phyloP scores from a whole-genome alignment of 2,888 invertebrate genomes.

The Erynnis tages region DNA sequence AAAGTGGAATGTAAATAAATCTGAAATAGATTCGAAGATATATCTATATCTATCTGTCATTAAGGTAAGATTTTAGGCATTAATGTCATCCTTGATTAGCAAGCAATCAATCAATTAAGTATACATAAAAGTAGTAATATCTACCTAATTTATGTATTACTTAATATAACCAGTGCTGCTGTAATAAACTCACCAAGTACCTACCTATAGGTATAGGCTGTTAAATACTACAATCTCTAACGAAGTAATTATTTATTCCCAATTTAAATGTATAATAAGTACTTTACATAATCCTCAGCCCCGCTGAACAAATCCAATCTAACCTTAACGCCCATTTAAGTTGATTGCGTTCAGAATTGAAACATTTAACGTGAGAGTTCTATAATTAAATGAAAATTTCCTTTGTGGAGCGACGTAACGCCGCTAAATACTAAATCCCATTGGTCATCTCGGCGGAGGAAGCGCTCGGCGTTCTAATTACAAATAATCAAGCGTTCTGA shows the following conservation, averaged over 20 bases:
- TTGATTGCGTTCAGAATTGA: slow-evolving; percentile 21
- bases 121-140: too few species aligned
- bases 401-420: slow-evolving; percentile 46
- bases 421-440: slow-evolving; percentile 69
- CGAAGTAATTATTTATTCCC: background rate
- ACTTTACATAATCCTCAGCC: slow-evolving; percentile 4
- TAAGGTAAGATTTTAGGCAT: too few species aligned
- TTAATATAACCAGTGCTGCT: too few species aligned
- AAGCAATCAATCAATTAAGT: too few species aligned
- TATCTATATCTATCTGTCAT: too few species aligned
- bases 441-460: slow-evolving; percentile 76
- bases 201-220: background rate
- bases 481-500: slow-evolving; percentile 78
- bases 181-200: too few species aligned
- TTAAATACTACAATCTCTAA: background rate
- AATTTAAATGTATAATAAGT: slow-evolving; percentile 9
- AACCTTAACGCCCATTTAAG: slow-evolving; percentile 20
- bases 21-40: too few species aligned
- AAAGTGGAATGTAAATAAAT: too few species aligned
- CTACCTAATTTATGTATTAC: too few species aligned
- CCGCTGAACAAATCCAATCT: slow-evolving; percentile 19
- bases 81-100: too few species aligned
- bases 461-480: slow-evolving; percentile 78
- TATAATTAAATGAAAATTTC: slow-evolving; percentile 36
- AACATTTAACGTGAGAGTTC: slow-evolving; percentile 28